Base-by-base conservation (phyloP, 37 sponge, comb jelly and placozoan species). In the Ephydatia muelleri region DNA sequence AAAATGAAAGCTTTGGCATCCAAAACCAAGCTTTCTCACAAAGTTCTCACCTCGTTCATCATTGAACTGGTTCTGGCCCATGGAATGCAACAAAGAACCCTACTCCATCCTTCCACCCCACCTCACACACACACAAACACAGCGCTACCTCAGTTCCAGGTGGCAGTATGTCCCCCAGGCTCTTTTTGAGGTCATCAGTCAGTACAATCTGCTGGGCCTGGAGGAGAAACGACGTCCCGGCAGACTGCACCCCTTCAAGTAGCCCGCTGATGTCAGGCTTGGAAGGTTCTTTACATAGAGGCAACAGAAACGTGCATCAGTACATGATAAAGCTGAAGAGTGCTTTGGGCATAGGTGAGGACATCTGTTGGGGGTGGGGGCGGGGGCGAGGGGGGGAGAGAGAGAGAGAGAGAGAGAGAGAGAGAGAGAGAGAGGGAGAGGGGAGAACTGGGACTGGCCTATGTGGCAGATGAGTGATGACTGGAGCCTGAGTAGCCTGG, bases 211-310 rank as follows among this genome's bases (percentile, higher is more conserved):
- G 70, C 25, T 37, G 65, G 22, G 48, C 67, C 26, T 47, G 47
- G 69, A 84, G 34, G 47, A 68, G 32, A 67, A 84, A 84, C 0
- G 27, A 23, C 5, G 69, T 69, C 33, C 43, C 30, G 27, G 77
- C 4, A 40, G 85, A 84, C 38, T 67, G 40, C 38, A 84, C 70
- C 29, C 27, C 32, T 32, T 84, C 23, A 4, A 67, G 43, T 5
- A 77, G 68, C 21, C 31, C 37, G 21, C 37, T 75, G 37, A 23
- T 31, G 48, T 23, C 47, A 16, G 57, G 40, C 48, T 39, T 28
- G 28, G 0, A 28, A 71, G 9, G 72, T n/a, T 71, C 12, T 26
- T 71, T 33, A n/a, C n/a, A n/a, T 57, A 1, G 16, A 5, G 57
- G 57, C 57, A 57, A 57, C 14, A 4, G 16, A 11, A 57, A 5